Conservation (phyloP, 2,888 invertebrate species). For the Drosophila borborema region DNA sequence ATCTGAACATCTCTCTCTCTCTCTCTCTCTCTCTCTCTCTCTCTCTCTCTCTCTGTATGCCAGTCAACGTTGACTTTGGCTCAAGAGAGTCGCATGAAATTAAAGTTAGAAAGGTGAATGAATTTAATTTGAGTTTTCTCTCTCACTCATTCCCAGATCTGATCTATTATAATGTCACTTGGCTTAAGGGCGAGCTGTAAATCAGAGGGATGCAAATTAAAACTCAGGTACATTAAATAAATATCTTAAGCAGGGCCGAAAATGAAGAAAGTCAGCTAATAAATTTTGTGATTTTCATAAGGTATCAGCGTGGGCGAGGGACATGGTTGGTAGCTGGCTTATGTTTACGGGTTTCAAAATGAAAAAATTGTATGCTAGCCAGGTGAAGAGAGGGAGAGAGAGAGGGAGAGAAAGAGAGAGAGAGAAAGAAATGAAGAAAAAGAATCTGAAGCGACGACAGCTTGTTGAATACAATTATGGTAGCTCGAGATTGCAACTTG, state of each 20-base stretch:
- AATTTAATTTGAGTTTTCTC: not conserved
- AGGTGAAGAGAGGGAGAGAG: conserved; percentile 16
- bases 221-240: conserved; percentile 65
- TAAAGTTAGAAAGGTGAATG: not conserved
- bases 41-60: too few relatives aligned
- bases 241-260: conserved; percentile 50
- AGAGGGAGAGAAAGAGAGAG: not conserved
- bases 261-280: conserved; percentile 63
- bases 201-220: conserved; percentile 67
- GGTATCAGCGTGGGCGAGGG: not conserved
- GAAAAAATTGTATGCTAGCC: conserved; percentile 55
- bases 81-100: not conserved
- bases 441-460: conserved; percentile 71
- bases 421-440: not conserved
- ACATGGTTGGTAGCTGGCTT: not conserved
- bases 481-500: conserved; percentile 70
- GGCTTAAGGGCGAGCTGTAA: conserved; percentile 40
- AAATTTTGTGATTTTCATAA: conserved; percentile 76
- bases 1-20: conserved; percentile 5
- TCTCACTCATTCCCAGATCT: not conserved
- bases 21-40: too few relatives aligned
- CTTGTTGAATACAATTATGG: conserved; percentile 79
- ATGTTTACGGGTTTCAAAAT: conserved; percentile 51
- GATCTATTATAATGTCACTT: conserved; percentile 3
- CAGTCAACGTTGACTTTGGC: not conserved